Conservation (phyloP, 2,113 vertebrate genomes). For the Bos taurus region DNA sequence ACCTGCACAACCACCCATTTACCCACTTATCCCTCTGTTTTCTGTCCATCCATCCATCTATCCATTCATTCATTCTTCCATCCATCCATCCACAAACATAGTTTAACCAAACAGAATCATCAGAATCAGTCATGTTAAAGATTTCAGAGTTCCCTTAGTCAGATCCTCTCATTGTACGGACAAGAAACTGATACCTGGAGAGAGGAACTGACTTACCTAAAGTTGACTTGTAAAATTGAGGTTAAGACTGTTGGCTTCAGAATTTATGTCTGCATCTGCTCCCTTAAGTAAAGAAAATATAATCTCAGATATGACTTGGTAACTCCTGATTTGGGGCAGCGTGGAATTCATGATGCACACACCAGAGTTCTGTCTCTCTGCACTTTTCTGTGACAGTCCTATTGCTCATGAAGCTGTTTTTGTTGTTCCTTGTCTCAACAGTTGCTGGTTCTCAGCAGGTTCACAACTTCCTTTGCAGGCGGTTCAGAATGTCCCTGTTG, state of each 20-base stretch:
- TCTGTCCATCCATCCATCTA: background rate
- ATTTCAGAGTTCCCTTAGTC: background rate
- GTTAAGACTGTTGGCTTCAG: background rate
- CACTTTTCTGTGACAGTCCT: background rate
- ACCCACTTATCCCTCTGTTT: background rate
- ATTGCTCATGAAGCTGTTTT: background rate
- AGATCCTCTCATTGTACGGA: background rate
- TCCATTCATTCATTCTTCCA: background rate
- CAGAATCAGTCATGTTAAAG: background rate
- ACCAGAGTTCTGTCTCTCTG: background rate
- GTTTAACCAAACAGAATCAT: background rate
- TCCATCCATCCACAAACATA: background rate
- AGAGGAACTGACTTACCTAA: background rate
- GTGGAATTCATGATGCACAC: background rate
- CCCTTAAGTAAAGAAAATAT: background rate
- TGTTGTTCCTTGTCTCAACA: background rate
- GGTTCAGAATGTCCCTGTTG: background rate
- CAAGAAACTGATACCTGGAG: background rate
- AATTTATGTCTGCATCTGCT: background rate
- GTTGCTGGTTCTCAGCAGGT: background rate
- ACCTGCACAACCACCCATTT: background rate
- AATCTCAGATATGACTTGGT: background rate
- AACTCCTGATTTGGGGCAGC: fast-evolving
- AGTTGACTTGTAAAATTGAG: background rate
- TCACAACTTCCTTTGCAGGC: background rate